Conservation (phyloP, 2,113 vertebrate genomes). For the Lepus timidus region DNA sequence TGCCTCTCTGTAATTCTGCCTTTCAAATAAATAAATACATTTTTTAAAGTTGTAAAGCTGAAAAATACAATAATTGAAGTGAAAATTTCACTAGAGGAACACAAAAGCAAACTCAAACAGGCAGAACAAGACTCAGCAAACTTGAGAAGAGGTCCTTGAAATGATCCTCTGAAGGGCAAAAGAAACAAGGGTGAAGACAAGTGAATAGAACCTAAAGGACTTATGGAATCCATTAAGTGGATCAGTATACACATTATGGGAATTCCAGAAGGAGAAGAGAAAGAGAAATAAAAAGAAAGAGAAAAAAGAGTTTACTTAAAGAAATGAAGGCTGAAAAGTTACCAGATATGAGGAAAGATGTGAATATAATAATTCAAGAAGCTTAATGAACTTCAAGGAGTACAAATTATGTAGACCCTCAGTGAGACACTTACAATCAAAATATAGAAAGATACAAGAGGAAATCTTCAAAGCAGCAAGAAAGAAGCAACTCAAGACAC, state of each 20-base stretch:
- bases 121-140: neutral
- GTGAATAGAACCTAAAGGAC: neutral
- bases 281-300: neutral
- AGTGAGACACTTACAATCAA: neutral
- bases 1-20: no score
- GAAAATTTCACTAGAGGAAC: neutral
- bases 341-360: neutral
- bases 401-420: neutral
- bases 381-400: neutral
- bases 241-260: neutral
- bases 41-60: neutral
- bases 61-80: neutral
- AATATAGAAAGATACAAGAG: neutral
- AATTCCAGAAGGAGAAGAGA: neutral
- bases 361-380: neutral
- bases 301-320: neutral
- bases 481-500: neutral
- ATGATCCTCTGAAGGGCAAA: neutral
- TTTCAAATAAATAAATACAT: no score
- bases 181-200: conserved; percentile 6
- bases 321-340: neutral
- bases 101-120: neutral
- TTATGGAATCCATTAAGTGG: neutral
- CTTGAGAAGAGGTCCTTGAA: neutral
- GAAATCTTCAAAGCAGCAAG: neutral